Percentiles rank a stretch among this genome's conserved stretches.
phyloP scores from a whole-genome alignment of 2,888 invertebrate genomes.

The Mythimna lalbum region DNA sequence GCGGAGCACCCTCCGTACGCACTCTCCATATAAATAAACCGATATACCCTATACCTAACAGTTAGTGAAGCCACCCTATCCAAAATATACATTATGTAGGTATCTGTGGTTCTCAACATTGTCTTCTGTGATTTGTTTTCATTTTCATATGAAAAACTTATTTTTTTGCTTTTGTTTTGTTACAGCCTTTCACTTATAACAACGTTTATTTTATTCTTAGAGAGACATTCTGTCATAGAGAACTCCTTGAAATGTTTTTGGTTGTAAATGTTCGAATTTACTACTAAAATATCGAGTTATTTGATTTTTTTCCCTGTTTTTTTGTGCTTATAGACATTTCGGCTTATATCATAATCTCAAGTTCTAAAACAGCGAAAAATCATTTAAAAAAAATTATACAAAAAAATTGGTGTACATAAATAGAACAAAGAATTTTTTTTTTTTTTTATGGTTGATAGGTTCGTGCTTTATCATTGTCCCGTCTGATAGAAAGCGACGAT shows the following conservation, averaged over 20 bases:
- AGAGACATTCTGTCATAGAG: not conserved
- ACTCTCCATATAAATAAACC: constrained; percentile 89
- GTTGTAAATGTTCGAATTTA: too few species aligned
- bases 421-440: too few species aligned
- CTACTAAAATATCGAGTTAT: too few species aligned
- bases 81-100: constrained; percentile 68
- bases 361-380: too few species aligned
- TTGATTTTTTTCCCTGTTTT: too few species aligned
- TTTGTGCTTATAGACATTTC: too few species aligned
- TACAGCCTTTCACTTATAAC: not conserved
- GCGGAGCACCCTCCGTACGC: constrained; percentile 82
- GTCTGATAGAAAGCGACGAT: too few species aligned
- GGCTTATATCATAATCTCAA: too few species aligned
- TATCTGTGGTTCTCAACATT: constrained; percentile 68
- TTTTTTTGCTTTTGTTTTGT: not conserved
- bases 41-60: constrained; percentile 84
- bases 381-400: too few species aligned
- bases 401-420: too few species aligned
- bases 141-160: not conserved
- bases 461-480: too few species aligned
- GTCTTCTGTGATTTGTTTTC: constrained; percentile 53
- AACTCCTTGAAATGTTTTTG: not conserved
- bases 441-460: too few species aligned
- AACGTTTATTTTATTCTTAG: not conserved
- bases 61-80: constrained; percentile 74